Conservation (phyloP, 1,140 invertebrate species). For the Polypedilum pembai region DNA sequence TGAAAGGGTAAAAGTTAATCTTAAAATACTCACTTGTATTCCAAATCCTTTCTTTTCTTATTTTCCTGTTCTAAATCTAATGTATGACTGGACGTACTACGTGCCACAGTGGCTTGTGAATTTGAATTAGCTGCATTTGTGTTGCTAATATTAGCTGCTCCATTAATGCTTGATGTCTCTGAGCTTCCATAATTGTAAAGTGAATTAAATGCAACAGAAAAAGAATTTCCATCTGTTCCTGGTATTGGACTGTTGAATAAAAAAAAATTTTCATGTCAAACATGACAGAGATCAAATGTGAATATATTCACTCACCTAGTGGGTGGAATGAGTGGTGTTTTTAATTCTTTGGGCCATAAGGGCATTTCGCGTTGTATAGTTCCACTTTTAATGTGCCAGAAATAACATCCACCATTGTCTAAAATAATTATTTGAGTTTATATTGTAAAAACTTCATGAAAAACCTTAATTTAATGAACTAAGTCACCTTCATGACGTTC, state of each 20-base stretch:
- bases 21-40: constrained; percentile 57
- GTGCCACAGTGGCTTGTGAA: constrained; percentile 51
- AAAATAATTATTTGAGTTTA: constrained; percentile 35
- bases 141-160: background rate
- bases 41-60: constrained; percentile 61
- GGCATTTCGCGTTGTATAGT: constrained; percentile 91
- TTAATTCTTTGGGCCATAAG: constrained; percentile 44
- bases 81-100: constrained; percentile 71
- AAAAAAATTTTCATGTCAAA: background rate
- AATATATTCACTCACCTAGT: background rate
- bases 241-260: constrained; percentile 8
- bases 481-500: constrained; percentile 81
- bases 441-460: constrained; percentile 16
- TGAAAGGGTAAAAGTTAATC: background rate
- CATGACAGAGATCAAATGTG: background rate
- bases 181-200: constrained; percentile 5
- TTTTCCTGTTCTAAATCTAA: constrained; percentile 61
- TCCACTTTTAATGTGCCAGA: constrained; percentile 97
- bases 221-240: background rate
- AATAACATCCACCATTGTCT: constrained; percentile 91
- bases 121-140: background rate
- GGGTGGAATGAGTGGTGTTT: constrained; percentile 44
- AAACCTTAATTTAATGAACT: constrained; percentile 29
- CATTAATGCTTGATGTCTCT: background rate
- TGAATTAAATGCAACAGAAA: constrained; percentile 17